phyloP scores from a whole-genome alignment of 2,888 invertebrate species.

The Epicampocera succincta region DNA sequence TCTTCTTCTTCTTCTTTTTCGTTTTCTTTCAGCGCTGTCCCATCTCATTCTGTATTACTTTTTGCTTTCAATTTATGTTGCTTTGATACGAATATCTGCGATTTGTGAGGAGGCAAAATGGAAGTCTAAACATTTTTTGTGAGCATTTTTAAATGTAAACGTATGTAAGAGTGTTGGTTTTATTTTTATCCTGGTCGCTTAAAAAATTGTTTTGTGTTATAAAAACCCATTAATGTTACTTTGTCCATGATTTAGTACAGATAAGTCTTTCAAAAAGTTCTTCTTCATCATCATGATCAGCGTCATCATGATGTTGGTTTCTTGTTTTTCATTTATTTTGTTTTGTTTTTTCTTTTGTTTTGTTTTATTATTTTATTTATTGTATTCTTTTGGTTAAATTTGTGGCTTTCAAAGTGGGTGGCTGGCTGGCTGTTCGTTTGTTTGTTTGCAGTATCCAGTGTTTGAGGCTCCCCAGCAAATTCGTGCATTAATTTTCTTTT shows the following conservation, averaged over 20 bases:
- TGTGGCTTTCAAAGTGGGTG: constrained; percentile 31
- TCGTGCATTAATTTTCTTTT: not conserved
- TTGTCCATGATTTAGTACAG: constrained; percentile 68
- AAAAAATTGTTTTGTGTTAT: constrained; percentile 54
- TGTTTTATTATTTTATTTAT: constrained; percentile 34
- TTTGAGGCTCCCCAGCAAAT: not conserved
- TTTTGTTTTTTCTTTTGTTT: not conserved
- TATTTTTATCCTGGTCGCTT: constrained; percentile 54
- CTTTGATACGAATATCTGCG: not conserved
- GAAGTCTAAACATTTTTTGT: constrained; percentile 33
- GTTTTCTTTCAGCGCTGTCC: not conserved
- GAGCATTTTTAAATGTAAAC: constrained; percentile 31
- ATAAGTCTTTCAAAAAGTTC: constrained; percentile 61
- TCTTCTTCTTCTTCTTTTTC: not conserved
- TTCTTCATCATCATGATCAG: constrained; percentile 11
- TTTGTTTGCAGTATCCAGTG: not conserved
- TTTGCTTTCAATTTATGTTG: not conserved
- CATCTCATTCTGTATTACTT: not conserved
- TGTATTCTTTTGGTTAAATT: constrained; percentile 41
- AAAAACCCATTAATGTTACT: constrained; percentile 69
- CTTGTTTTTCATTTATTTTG: constrained; percentile 5
- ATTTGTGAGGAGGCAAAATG: constrained; percentile 21
- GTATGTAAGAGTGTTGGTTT: constrained; percentile 14
- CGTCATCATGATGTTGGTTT: constrained; percentile 10
- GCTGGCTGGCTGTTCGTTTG: too few relatives aligned